Percentiles rank a stretch among this genome's conserved stretches.
Evolutionary conservation across 23 tunicate species (phyloP).

Genomic region (Halocynthia roretzi): DNA sequence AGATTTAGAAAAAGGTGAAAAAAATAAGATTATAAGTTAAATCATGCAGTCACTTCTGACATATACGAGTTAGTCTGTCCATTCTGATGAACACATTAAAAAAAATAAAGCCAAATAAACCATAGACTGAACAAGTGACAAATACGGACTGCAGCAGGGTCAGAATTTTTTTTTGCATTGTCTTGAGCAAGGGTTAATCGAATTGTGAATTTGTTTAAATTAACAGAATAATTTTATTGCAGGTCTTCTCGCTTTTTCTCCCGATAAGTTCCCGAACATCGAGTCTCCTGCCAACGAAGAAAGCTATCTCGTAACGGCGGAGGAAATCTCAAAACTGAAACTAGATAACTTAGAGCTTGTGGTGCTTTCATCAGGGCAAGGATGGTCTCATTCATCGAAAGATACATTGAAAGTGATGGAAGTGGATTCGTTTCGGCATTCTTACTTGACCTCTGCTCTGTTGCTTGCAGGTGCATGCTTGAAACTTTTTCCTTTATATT

Average conservation of each 20-base stretch:
- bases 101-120: too few species aligned
- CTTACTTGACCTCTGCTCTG: neutral
- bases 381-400: slow-evolving; percentile 29
- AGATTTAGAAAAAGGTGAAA: slow-evolving; percentile 29
- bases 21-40: too few species aligned
- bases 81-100: too few species aligned
- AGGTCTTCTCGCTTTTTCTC: slow-evolving; percentile 62
- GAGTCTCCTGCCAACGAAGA: slow-evolving; percentile 2
- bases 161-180: neutral
- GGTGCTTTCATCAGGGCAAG: slow-evolving; percentile 58
- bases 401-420: neutral
- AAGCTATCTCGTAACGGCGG: slow-evolving; percentile 30
- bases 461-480: slow-evolving; percentile 24
- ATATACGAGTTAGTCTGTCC: too few species aligned
- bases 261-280: slow-evolving; percentile 45
- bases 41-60: too few species aligned
- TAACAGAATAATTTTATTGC: neutral
- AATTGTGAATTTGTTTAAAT: neutral
- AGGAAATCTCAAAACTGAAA: slow-evolving; percentile 17
- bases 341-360: slow-evolving; percentile 11
- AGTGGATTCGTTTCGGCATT: too few species aligned
- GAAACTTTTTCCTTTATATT: too few species aligned
- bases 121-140: too few species aligned
- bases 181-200: neutral
- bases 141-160: neutral